Evolutionary conservation across 2,113 vertebrate species (phyloP).

Genomic region (Megaptera novaeangliae): DNA sequence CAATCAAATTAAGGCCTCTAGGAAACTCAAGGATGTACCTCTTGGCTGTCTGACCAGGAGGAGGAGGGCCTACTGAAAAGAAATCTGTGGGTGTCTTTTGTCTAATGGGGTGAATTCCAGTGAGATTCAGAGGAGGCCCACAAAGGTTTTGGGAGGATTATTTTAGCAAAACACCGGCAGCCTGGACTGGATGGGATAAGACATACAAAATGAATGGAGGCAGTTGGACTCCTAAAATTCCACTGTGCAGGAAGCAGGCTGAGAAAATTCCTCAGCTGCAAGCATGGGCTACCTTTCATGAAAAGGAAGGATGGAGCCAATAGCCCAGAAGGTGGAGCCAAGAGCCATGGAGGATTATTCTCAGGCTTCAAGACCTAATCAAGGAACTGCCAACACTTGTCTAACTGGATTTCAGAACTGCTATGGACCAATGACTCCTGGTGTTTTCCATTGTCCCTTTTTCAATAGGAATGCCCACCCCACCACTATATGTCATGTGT

Average conservation of each 20-base stretch:
- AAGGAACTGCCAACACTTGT: background rate
- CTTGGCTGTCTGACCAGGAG: no score
- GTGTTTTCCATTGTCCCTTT: background rate
- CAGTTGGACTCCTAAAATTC: background rate
- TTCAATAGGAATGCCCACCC: background rate
- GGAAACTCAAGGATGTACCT: background rate
- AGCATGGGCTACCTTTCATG: rapidly evolving
- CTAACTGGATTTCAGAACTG: background rate
- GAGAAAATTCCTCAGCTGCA: background rate
- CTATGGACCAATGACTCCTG: background rate
- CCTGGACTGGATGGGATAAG: no score
- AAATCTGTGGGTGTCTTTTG: background rate
- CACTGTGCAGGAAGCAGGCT: background rate
- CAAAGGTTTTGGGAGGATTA: background rate
- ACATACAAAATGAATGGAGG: background rate
- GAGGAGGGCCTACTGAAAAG: background rate
- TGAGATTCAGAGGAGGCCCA: background rate
- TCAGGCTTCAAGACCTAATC: background rate
- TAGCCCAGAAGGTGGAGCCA: background rate
- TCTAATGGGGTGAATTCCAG: rapidly evolving
- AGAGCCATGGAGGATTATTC: background rate
- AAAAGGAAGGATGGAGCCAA: background rate
- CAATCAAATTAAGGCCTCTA: no score
- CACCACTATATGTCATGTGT: background rate
- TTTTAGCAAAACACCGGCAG: background rate